Base-by-base conservation (phyloP, 1,140 invertebrate genomes). In the Brachionus sp. region DNA sequence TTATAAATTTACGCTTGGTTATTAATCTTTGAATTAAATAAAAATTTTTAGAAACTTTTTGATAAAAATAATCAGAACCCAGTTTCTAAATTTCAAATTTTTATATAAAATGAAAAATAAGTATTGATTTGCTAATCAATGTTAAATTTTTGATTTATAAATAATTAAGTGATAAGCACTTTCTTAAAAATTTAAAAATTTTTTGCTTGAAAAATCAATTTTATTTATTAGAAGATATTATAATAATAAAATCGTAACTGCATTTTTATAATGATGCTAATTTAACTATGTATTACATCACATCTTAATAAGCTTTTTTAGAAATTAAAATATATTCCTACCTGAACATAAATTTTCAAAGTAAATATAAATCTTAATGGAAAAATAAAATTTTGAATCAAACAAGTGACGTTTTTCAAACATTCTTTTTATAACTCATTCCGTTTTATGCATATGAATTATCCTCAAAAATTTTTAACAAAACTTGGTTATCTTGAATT, bases 201-300 rank as follows among this genome's bases (percentile, higher is more conserved):
- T 7, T 19, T 23, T 19, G 0, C 19, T 57, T 57, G 6, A 57
- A 57, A 57, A 57, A 57, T 57, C 50, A 57, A 57, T 57, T 57
- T 50, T 50, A 50, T 50, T 5, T 16, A 50, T 50, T 57, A 7
- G 16, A 57, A 57, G 19, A 19, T 57, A 57, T 57, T 57, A 57
- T 57, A 57, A 57, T 57, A 57, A 57, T 57, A 57, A 57, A 57
- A 57, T 57, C 19, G 7, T 9, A 9, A 2, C 7, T 23, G 9
- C 5, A 57, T 57, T 57, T 57, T 57, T 7, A 57, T 57, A 57
- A 57, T 19, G n/a, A 57, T 57, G 50, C 50, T 57, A 84, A 87
- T 42, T 50, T 86, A 7, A 85, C 85, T 16, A 19, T 35, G 37
- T 44, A 25, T 75, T 39, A 75, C 37, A 75, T 39, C 19, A 25